Conservation (phyloP, 1,140 invertebrate genomes). For the Ptiloglossa arizonensis region DNA sequence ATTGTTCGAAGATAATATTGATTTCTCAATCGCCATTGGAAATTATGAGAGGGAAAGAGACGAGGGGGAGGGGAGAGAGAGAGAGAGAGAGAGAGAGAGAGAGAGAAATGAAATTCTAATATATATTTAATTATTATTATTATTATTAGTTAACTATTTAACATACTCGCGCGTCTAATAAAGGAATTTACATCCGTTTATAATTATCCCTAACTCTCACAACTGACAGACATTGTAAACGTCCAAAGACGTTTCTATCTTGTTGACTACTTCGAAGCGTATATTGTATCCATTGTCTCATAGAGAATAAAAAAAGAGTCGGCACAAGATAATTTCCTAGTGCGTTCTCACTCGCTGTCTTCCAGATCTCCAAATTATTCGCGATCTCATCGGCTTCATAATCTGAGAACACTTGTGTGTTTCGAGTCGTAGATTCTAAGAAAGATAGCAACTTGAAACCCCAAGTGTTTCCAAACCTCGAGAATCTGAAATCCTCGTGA, state of each 20-base stretch:
- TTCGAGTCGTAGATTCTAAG: too few relatives aligned
- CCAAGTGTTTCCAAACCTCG: too few relatives aligned
- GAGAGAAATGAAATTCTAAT: constrained; percentile 63
- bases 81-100: constrained; percentile 13
- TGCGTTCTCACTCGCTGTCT: neutral
- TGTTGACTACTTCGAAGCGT: constrained; percentile 41
- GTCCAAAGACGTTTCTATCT: constrained; percentile 20
- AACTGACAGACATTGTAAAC: constrained; percentile 1
- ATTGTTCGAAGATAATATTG: neutral
- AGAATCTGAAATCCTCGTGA: too few relatives aligned
- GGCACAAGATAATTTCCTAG: constrained; percentile 11
- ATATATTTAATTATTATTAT: constrained; percentile 69
- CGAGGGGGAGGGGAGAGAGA: constrained; percentile 9
- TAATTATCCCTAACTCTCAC: neutral
- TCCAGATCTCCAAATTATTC: too few relatives aligned
- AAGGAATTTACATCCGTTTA: constrained; percentile 6
- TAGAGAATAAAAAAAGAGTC: constrained; percentile 55
- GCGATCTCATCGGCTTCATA: too few relatives aligned
- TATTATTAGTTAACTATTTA: constrained; percentile 65
- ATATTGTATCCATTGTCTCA: constrained; percentile 55
- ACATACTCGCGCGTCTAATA: constrained; percentile 39
- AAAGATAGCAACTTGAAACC: too few relatives aligned
- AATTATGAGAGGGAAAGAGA: constrained; percentile 9
- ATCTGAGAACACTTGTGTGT: too few relatives aligned
- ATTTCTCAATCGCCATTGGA: constrained; percentile 19